phyloP scores from a whole-genome alignment of 1,140 invertebrate genomes.

The Linepithema humile region DNA sequence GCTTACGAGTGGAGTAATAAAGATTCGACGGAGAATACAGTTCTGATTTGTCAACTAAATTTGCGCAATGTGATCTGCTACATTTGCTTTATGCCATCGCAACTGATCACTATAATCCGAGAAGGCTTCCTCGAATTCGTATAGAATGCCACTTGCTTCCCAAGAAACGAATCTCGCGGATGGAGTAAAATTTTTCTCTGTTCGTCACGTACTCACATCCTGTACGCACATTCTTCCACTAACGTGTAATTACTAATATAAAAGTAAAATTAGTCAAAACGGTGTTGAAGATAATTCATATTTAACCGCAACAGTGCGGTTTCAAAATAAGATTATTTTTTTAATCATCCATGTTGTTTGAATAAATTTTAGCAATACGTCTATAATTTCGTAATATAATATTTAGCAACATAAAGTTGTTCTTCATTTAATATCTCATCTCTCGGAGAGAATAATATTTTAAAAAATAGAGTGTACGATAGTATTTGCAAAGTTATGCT shows the following conservation, averaged over 20 bases:
- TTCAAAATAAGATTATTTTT: no score
- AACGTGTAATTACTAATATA: background rate
- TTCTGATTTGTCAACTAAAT: constrained; percentile 69
- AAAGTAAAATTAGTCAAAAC: no score
- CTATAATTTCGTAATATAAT: no score
- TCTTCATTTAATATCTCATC: background rate
- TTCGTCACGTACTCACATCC: background rate
- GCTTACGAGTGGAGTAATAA: background rate
- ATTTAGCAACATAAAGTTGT: no score
- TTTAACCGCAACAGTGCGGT: background rate
- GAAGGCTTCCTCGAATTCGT: constrained; percentile 77
- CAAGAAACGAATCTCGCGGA: constrained; percentile 67
- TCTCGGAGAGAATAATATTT: background rate
- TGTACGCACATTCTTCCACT: background rate
- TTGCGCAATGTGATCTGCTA: constrained; percentile 71
- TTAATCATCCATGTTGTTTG: no score
- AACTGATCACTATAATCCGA: constrained; percentile 75
- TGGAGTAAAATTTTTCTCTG: constrained; percentile 20
- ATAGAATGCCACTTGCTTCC: constrained; percentile 71
- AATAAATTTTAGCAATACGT: no score
- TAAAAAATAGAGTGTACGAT: background rate
- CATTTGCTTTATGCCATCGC: constrained; percentile 68
- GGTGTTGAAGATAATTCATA: background rate
- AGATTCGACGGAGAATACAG: constrained; percentile 51
- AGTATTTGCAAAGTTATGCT: background rate